These are phyloP conservation scores for Neomonachus schauinslandi DNA, from an alignment of 2,113 vertebrate genomes.

Conservation along the genomic window DNA sequence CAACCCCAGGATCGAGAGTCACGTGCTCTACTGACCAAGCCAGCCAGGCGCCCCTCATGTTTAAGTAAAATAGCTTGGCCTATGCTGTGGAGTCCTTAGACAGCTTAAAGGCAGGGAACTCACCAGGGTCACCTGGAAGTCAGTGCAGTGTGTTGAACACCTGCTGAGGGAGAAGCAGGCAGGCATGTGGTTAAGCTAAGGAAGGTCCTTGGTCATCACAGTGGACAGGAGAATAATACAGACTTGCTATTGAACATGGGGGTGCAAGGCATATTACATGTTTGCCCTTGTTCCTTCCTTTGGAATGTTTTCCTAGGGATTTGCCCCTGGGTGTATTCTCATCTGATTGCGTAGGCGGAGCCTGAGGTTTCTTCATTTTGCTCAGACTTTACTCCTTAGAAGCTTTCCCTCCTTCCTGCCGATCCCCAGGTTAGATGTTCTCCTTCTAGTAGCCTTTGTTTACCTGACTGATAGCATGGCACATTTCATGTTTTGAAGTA, in stretches of 20 bases:
- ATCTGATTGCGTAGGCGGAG: neutral
- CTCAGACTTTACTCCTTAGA: neutral
- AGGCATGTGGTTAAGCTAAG: rapidly evolving
- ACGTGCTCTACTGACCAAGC: neutral
- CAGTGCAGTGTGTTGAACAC: rapidly evolving
- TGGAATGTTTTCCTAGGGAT: neutral
- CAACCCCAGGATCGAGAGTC: neutral
- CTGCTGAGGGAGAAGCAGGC: neutral
- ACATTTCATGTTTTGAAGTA: neutral
- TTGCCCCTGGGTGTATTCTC: rapidly evolving
- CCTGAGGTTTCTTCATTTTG: neutral
- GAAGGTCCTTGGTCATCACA: rapidly evolving
- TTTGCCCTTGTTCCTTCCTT: neutral
- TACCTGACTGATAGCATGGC: rapidly evolving
- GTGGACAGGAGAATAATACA: rapidly evolving
- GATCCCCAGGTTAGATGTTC: too few species aligned
- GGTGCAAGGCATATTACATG: rapidly evolving
- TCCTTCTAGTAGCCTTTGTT: neutral
- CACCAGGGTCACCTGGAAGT: neutral
- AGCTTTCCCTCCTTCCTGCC: neutral
- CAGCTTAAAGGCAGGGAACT: neutral
- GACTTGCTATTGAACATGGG: neutral
- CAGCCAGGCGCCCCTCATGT: neutral
- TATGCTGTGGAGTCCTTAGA: neutral
- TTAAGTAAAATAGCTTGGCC: neutral